Evolutionary conservation across 92 coral and sea anemone genomes (phyloP).

Genomic region (Paragorgia papillata): DNA sequence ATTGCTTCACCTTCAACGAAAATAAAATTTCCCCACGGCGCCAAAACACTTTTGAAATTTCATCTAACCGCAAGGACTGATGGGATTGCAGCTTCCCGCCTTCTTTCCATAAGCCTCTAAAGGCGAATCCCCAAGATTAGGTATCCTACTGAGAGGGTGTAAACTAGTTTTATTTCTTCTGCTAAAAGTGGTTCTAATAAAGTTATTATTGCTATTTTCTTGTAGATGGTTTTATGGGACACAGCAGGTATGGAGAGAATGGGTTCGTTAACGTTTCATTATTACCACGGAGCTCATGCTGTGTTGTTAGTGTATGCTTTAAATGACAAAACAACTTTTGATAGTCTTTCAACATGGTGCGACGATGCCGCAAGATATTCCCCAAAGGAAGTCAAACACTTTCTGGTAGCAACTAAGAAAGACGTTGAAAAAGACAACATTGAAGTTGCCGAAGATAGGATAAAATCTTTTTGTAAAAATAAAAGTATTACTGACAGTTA

Average conservation of each 20-base stretch:
- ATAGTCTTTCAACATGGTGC: constrained; percentile 82
- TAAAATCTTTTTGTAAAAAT: constrained; percentile 64
- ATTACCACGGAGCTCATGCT: constrained; percentile 92
- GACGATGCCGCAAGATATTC: constrained; percentile 73
- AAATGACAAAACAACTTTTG: constrained; percentile 79
- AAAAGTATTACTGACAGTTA: constrained; percentile 67
- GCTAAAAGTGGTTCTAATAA: too few species aligned
- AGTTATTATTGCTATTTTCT: too few species aligned
- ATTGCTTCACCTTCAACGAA: too few species aligned
- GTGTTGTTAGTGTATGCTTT: constrained; percentile 75
- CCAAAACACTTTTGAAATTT: too few species aligned
- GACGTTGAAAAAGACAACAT: constrained; percentile 65
- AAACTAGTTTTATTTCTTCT: too few species aligned
- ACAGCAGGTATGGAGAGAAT: constrained; percentile 98
- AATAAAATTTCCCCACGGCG: too few species aligned
- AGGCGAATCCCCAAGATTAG: too few species aligned
- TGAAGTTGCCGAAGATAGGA: constrained; percentile 63
- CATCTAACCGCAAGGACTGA: too few species aligned
- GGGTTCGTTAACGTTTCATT: constrained; percentile 90
- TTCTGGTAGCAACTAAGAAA: constrained; percentile 81
- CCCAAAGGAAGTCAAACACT: constrained; percentile 70
- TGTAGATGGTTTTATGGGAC: constrained; percentile 96
- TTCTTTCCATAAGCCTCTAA: too few species aligned
- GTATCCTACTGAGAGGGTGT: too few species aligned
- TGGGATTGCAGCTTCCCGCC: too few species aligned